These are phyloP conservation scores for Tarsius wallacei DNA, from an alignment of 2,797 vertebrate species.

Conservation along the genomic window DNA sequence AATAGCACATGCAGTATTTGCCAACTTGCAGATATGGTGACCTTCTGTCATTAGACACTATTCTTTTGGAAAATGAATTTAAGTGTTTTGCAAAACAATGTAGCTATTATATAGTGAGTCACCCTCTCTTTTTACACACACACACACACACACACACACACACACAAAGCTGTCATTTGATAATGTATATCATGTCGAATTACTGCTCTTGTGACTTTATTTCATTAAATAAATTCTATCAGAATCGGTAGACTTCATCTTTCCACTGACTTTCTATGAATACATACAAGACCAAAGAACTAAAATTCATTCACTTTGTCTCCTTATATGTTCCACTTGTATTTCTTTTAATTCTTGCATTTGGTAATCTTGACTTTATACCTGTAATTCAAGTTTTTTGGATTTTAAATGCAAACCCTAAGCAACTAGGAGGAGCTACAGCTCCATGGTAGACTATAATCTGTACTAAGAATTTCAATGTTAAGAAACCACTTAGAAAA, in stretches of 20 bases:
- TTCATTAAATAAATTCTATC: neutral
- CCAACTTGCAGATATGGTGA: no score
- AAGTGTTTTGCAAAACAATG: neutral
- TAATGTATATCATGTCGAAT: neutral
- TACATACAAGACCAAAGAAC: neutral
- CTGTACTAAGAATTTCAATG: neutral
- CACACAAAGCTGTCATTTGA: neutral
- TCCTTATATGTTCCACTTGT: neutral
- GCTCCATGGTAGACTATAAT: conserved; percentile 23
- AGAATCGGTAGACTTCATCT: neutral
- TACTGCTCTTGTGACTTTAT: neutral
- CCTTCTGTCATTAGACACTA: neutral
- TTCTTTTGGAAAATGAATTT: neutral
- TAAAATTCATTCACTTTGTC: conserved; percentile 4
- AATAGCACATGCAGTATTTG: neutral
- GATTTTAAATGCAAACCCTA: conserved; percentile 15
- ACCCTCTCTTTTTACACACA: neutral
- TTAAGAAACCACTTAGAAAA: conserved; percentile 25
- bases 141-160: neutral
- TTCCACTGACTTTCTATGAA: neutral
- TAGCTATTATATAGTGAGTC: neutral
- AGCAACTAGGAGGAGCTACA: conserved; percentile 71
- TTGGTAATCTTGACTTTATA: neutral
- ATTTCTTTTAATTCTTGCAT: neutral
- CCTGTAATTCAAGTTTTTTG: neutral